phyloP scores from a whole-genome alignment of 1,140 invertebrate species.

The Pseudachorutes palmiensis region DNA sequence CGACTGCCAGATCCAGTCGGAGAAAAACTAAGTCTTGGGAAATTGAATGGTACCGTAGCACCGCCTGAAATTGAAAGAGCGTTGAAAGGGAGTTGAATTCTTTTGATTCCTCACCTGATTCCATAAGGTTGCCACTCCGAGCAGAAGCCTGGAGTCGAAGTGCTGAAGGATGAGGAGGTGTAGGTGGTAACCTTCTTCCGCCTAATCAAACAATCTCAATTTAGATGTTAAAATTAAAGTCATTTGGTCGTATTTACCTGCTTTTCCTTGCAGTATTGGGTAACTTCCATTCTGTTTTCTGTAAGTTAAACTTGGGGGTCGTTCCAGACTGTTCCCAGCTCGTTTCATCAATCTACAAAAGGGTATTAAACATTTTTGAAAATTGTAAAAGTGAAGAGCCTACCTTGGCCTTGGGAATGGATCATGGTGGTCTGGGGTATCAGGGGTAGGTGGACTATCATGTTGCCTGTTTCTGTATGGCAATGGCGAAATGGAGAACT shows the following conservation, averaged over 20 bases:
- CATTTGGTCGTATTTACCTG: too few species aligned
- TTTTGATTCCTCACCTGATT: constrained; percentile 41
- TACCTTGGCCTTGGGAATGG: not conserved
- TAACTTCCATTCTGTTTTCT: constrained; percentile 34
- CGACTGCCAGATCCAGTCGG: constrained; percentile 55
- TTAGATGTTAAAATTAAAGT: not conserved
- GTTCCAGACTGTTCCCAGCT: constrained; percentile 30
- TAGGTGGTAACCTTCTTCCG: constrained; percentile 44
- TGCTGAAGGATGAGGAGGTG: constrained; percentile 48
- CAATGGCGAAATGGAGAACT: constrained; percentile 34
- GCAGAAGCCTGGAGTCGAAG: constrained; percentile 37
- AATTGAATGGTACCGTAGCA: constrained; percentile 63
- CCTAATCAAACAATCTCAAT: constrained; percentile 19
- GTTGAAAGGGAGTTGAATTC: not conserved
- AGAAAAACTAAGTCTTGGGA: constrained; percentile 83
- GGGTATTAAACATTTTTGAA: not conserved
- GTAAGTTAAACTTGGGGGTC: constrained; percentile 33
- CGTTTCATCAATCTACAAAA: constrained; percentile 14
- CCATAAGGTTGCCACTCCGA: constrained; percentile 23
- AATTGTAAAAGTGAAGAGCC: not conserved
- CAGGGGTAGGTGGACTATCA: constrained; percentile 34
- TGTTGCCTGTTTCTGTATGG: constrained; percentile 31
- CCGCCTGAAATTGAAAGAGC: constrained; percentile 17
- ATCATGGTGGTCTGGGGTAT: constrained; percentile 35
- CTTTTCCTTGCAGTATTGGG: constrained; percentile 34